Base-by-base conservation (phyloP, 2,888 invertebrate genomes). In the Leptinotarsa haldemani region DNA sequence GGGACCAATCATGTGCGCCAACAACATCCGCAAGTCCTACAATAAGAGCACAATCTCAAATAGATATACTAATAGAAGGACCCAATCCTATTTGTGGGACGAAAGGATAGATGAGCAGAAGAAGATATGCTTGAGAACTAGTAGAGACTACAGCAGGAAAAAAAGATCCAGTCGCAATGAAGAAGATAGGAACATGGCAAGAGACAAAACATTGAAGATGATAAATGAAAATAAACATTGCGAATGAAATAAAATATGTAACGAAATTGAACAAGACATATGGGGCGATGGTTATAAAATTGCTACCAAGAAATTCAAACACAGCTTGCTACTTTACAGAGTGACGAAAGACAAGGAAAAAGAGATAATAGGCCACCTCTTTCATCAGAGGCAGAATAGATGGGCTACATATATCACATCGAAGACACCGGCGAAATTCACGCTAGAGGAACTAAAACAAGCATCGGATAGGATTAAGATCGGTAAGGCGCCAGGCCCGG, bases 271-370 rank as follows among this genome's bases (percentile, higher is more conserved):
- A 5, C 58, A 73, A 4, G 69, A 77, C 25, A 63, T 74, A 4
- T 77, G 75, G 73, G 77, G 77, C 16, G 16, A 71, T 0, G 77
- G n/a, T n/a, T n/a, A n/a, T n/a, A n/a, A n/a, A n/a, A n/a, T n/a
- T n/a, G n/a, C n/a, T n/a, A n/a, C n/a, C n/a, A n/a, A n/a, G n/a
- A n/a, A n/a, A n/a, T n/a, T n/a, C n/a, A n/a, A n/a, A n/a, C n/a
- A n/a, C n/a, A n/a, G n/a, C n/a, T n/a, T n/a, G n/a, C n/a, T n/a
- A n/a, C n/a, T n/a, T n/a, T n/a, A n/a, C n/a, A n/a, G 20, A 0
- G 4, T 71, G 4, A 5, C 61, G 0, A 13, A 20, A 3, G 65
- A n/a, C 5, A 68, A 65, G 4, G 61, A 64, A 40, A 40, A 16
- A 18, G 30, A n/a, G n/a, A 58, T 72, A 1, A 58, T 65, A 1